Conservation (phyloP, 2,888 invertebrate genomes). For the Epiblema foenella region DNA sequence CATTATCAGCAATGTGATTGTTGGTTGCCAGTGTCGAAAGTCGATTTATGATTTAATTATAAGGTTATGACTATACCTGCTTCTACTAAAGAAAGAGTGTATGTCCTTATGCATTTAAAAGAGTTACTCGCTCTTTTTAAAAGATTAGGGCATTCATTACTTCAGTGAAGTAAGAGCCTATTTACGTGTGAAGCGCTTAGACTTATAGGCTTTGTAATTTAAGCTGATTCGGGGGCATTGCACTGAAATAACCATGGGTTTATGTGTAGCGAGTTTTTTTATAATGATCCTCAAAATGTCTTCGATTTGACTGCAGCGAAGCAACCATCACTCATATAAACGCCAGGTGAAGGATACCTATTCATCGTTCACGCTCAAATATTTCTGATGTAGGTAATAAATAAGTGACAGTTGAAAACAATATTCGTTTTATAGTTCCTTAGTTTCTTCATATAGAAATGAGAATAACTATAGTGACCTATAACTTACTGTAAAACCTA, state of each 20-base stretch:
- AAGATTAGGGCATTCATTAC: neutral
- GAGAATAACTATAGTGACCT: neutral
- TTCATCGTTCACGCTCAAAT: neutral
- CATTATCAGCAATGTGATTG: conserved; percentile 81
- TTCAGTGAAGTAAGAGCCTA: conserved; percentile 2
- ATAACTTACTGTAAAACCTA: conserved; percentile 1
- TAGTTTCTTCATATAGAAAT: neutral
- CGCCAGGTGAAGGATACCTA: neutral
- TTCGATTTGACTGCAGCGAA: neutral
- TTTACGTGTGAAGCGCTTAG: neutral
- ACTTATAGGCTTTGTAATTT: conserved; percentile 18
- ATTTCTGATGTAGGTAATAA: neutral
- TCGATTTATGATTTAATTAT: conserved; percentile 84
- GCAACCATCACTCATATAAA: neutral
- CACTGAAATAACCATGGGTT: conserved; percentile 19
- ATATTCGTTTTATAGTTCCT: neutral
- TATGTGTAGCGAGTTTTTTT: conserved; percentile 26
- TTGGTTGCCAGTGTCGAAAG: conserved; percentile 79
- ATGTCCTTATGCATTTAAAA: conserved; percentile 2
- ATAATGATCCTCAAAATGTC: conserved; percentile 23
- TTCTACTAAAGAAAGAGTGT: neutral
- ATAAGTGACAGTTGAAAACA: neutral
- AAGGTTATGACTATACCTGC: conserved; percentile 23
- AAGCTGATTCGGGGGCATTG: conserved; percentile 8
- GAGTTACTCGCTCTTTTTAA: conserved; percentile 3